These are phyloP conservation scores for Mormyrus hasselquistii DNA, from an alignment of 2,797 vertebrate species.

Conservation along the genomic window DNA sequence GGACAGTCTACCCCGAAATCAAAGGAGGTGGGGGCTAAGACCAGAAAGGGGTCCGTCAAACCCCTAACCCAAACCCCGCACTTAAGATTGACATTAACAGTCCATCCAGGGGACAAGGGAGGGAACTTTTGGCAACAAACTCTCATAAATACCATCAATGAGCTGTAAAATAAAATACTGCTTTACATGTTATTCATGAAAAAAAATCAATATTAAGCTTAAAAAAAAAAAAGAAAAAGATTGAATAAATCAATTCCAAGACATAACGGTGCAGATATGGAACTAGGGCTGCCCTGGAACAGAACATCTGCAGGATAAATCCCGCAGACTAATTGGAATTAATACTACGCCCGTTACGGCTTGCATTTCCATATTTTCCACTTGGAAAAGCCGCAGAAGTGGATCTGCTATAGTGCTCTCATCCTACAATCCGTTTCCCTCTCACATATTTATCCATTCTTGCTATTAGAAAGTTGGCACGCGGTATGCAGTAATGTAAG, in stretches of 20 bases:
- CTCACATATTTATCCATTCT: constrained; percentile 23
- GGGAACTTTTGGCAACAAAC: neutral
- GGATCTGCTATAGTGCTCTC: constrained; percentile 9
- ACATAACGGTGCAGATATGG: neutral
- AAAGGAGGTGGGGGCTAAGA: neutral
- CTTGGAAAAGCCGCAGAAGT: constrained; percentile 7
- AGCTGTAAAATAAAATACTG: neutral
- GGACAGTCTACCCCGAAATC: neutral
- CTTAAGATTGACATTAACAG: neutral
- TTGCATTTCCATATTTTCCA: constrained; percentile 21
- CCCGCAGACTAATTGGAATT: constrained; percentile 23
- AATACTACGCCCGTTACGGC: neutral
- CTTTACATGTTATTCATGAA: neutral
- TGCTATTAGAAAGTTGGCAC: constrained; percentile 20
- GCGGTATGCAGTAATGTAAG: neutral
- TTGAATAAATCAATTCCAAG: neutral
- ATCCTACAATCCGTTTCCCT: neutral
- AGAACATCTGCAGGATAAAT: neutral
- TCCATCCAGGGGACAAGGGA: neutral
- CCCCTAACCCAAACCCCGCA: neutral
- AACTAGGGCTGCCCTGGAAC: neutral
- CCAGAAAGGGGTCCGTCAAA: neutral
- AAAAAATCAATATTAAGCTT: neutral
- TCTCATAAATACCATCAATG: neutral
- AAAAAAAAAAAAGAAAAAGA: neutral